Conservation (phyloP, 1,140 invertebrate species). For the Amphibalanus amphitrite region DNA sequence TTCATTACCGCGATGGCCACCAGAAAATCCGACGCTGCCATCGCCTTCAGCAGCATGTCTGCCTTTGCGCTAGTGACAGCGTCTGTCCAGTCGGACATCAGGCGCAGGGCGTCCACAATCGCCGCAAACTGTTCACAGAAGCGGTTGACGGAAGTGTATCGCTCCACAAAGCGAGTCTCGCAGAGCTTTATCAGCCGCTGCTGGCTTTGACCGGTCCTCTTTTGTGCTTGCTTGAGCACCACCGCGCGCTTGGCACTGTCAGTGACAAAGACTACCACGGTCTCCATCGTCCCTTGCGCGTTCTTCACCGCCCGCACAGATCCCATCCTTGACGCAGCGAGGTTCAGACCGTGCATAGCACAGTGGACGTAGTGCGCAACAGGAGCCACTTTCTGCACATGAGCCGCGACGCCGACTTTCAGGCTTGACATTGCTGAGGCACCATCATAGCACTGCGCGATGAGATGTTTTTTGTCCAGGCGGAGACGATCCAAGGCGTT, state of each 20-base stretch:
- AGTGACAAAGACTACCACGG: not conserved
- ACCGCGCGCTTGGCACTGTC: not conserved
- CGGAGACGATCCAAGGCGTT: not conserved
- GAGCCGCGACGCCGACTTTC: slow-evolving; percentile 2
- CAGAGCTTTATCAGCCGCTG: not conserved
- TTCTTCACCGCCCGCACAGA: not conserved
- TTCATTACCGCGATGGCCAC: not conserved
- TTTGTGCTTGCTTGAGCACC: not conserved
- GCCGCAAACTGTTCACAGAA: not conserved
- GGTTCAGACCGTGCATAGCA: slow-evolving; percentile 8
- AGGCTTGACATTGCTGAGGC: slow-evolving; percentile 4
- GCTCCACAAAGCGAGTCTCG: not conserved
- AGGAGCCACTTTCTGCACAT: not conserved
- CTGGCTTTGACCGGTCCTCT: not conserved
- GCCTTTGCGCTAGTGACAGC: not conserved
- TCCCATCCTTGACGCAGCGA: slow-evolving; percentile 2
- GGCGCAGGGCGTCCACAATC: not conserved
- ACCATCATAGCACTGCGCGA: slow-evolving; percentile 8
- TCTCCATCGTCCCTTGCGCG: not conserved
- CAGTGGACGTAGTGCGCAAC: slow-evolving; percentile 8
- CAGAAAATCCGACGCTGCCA: not conserved
- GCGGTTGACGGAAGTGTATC: not conserved
- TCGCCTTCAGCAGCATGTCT: not conserved
- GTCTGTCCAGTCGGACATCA: not conserved
- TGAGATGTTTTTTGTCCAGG: slow-evolving; percentile 3